A percentile compares a stretch with the other conserved stretches of the same genome.
These are phyloP conservation scores for Noctua comes DNA, from an alignment of 2,888 invertebrate species.

Conservation along the genomic window DNA sequence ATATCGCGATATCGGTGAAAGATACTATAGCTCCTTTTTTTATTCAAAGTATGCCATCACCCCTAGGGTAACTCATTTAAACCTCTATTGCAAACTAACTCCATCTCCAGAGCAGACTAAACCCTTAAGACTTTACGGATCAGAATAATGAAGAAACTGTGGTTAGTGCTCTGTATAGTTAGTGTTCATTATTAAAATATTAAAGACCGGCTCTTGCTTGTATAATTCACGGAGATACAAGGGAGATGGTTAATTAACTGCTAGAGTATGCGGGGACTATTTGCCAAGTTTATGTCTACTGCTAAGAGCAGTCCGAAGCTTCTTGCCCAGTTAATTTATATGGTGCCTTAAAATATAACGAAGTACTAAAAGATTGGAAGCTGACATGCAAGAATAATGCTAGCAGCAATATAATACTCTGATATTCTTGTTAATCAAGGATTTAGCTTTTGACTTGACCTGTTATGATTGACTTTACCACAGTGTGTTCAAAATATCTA, in stretches of 20 bases:
- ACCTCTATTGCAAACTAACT: not conserved
- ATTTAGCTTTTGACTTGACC: not conserved
- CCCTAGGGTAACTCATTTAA: not conserved
- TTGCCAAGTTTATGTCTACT: constrained; percentile 45
- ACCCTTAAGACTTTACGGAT: not conserved
- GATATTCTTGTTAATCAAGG: not conserved
- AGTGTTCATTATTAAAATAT: constrained; percentile 53
- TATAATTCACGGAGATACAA: constrained; percentile 52
- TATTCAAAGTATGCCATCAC: not conserved
- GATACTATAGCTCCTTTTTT: not conserved
- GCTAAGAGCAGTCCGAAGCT: constrained; percentile 16
- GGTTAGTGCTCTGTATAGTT: constrained; percentile 9
- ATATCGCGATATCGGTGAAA: not conserved
- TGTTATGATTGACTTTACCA: not conserved
- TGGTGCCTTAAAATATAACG: not conserved
- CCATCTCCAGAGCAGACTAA: not conserved
- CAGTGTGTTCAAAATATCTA: not conserved
- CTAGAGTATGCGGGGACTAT: constrained; percentile 55
- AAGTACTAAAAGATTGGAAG: not conserved
- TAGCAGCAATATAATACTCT: not conserved
- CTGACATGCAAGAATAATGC: not conserved
- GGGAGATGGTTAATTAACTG: constrained; percentile 54
- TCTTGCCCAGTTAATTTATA: constrained; percentile 12
- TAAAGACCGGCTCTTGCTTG: constrained; percentile 23
- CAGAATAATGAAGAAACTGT: constrained; percentile 21